Conservation (phyloP, 2,113 vertebrate genomes). For the Anoplopoma fimbria region DNA sequence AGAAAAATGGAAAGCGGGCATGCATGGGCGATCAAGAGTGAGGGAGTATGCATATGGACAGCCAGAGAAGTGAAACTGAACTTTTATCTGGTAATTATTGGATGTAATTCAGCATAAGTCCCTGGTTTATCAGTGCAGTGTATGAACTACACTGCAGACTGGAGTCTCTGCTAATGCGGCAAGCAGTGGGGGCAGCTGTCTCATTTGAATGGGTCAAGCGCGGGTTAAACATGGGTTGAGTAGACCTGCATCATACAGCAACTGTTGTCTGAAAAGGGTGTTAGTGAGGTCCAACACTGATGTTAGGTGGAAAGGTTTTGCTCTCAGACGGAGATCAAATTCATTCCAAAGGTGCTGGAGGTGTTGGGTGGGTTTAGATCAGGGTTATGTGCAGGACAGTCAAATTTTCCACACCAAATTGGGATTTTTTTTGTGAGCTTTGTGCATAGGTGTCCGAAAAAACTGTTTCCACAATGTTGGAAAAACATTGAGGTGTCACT, state of each 20-base stretch:
- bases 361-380: no score
- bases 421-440: neutral
- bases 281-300: neutral
- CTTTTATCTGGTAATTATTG: slow-evolving; percentile 21
- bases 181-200: neutral
- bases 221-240: neutral
- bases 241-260: neutral
- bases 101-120: neutral
- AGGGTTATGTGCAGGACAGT: neutral
- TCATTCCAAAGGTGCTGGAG: neutral
- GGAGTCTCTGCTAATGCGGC: slow-evolving; percentile 3
- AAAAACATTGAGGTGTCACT: neutral
- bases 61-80: neutral
- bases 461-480: neutral
- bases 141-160: neutral
- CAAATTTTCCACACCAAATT: neutral
- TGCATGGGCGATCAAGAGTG: slow-evolving; percentile 4
- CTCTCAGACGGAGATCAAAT: neutral
- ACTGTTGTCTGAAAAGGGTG: neutral
- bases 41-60: neutral
- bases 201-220: neutral
- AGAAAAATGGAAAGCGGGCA: neutral
- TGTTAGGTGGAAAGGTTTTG: neutral
- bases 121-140: slow-evolving; percentile 30
- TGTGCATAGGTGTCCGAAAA: neutral